Evolutionary conservation across 2,113 vertebrate genomes (phyloP).

Genomic region (Odocoileus virginianus): DNA sequence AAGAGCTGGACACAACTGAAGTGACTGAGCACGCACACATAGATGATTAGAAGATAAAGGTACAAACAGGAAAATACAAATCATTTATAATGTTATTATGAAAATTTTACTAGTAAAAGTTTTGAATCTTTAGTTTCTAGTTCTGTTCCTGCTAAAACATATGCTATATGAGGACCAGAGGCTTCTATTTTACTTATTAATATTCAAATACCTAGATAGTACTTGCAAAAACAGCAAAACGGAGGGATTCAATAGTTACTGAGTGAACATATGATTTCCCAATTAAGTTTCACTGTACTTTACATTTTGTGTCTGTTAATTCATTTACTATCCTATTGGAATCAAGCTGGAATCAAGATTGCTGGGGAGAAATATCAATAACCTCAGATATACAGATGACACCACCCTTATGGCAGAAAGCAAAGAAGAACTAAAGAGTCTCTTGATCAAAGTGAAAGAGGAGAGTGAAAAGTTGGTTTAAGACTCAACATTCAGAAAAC

Average conservation of each 20-base stretch:
- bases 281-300: background rate
- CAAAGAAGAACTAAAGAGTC: background rate
- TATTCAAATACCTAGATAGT: background rate
- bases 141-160: background rate
- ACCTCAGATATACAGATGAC: background rate
- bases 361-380: background rate
- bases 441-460: background rate
- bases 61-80: background rate
- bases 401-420: background rate
- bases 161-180: background rate
- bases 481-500: background rate
- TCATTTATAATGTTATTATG: background rate
- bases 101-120: background rate
- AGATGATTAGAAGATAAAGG: background rate
- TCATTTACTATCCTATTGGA: background rate
- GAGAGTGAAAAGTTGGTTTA: background rate
- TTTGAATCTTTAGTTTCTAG: background rate
- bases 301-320: background rate
- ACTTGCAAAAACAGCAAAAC: background rate
- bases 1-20: background rate
- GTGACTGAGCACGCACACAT: accelerated
- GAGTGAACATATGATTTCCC: background rate
- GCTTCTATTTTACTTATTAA: background rate
- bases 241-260: accelerated
- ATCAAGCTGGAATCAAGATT: background rate